Conservation (phyloP, 2,888 invertebrate genomes). For the Diplazon laetatorius region DNA sequence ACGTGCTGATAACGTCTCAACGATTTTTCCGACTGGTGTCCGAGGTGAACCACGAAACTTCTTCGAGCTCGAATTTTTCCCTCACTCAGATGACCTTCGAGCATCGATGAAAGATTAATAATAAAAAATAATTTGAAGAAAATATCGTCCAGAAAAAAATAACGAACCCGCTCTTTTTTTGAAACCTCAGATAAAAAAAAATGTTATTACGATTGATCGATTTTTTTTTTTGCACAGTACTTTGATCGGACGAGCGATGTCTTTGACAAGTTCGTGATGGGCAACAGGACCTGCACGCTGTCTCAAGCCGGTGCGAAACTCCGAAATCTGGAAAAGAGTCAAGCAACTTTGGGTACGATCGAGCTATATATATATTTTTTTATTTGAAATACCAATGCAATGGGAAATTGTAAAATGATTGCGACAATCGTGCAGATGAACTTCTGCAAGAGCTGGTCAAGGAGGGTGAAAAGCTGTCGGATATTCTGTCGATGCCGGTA, state of each 20-base stretch:
- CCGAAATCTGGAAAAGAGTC: slow-evolving; percentile 85
- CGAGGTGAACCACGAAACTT: slow-evolving; percentile 83
- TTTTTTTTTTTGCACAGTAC: slow-evolving; percentile 81
- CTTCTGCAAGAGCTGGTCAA: slow-evolving; percentile 87
- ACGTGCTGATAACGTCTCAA: slow-evolving; percentile 89
- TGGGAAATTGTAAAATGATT: not conserved
- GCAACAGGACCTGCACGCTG: slow-evolving; percentile 85
- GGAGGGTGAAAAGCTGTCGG: slow-evolving; percentile 90
- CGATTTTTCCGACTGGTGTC: slow-evolving; percentile 90
- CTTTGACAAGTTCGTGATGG: slow-evolving; percentile 87
- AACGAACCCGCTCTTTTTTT: not conserved
- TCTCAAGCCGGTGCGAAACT: slow-evolving; percentile 85
- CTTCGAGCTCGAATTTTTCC: not conserved
- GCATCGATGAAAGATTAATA: no score
- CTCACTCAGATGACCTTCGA: no score
- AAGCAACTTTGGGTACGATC: slow-evolving; percentile 85
- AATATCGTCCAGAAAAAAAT: no score
- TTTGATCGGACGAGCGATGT: slow-evolving; percentile 87
- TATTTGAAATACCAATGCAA: not conserved
- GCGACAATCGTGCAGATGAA: slow-evolving; percentile 83
- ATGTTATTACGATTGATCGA: not conserved
- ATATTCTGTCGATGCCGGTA: slow-evolving; percentile 90
- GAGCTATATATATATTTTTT: not conserved
- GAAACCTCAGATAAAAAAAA: not conserved
- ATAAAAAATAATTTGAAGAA: no score